Evolutionary conservation across 2,113 vertebrate species (phyloP), one percentile per base, ranked within the genome.

Genomic region (Phoxinus phoxinus): DNA sequence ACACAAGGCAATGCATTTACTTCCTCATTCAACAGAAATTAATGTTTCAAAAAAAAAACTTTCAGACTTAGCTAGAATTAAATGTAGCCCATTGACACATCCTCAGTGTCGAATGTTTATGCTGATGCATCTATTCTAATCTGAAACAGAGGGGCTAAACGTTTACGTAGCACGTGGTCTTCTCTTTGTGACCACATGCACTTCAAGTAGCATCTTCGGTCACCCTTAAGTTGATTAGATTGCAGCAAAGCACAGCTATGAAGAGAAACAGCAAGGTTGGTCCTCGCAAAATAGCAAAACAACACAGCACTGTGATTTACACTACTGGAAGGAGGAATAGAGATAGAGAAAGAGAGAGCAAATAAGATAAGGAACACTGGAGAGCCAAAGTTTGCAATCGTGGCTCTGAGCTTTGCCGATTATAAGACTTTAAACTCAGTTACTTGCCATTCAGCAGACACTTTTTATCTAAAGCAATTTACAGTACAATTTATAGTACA

Each of bases 401-500:
- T 6, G 2, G 48, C 75, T 77, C 27, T 77, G 27, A 41, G 32
- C 32, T 79, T 61, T 79, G 6, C 56, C 6, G 35, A 59, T 61
- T 79, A 59, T 37, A 79, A 79, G 56, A 44, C 56, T 58, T 59
- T 61, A 61, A 61, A 27, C 56, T 25, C 23, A 30, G 35, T 25
- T 61, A 37, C 32, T n/a, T 79, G 11, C 53, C 12, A 13, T 61
- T 41, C 53, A 61, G 56, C 6, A 25, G 56, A 27, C 72, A 61
- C 32, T 17, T 79, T 79, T 79, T 44, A 79, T 79, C 35, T 61
- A 21, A 78, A 78, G 32, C 21, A 78, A 37, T 78, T 78, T 79
- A 79, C 23, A 79, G 56, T 61, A 41, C 56, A 79, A 25, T 59
- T 59, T 58, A 37, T 79, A 78, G 76, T 78, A 59, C 30, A n/a